phyloP scores from a whole-genome alignment of 2,888 invertebrate species.

The Dorcus hopei region DNA sequence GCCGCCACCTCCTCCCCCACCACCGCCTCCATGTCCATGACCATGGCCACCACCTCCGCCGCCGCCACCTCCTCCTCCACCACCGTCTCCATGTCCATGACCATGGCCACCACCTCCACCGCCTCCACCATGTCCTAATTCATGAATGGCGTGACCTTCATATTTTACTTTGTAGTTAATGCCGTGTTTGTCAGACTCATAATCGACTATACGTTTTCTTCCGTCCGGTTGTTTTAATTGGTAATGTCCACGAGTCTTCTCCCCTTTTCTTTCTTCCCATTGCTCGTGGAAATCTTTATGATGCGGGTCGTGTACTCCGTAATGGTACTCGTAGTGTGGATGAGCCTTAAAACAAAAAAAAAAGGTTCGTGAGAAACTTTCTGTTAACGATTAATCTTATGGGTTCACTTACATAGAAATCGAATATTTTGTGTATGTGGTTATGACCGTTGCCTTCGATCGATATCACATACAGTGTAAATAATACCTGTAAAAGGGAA shows the following conservation, averaged over 20 bases:
- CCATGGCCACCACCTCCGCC: background rate
- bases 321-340: conserved; percentile 43
- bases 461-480: too few species aligned
- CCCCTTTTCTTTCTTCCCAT: conserved; percentile 40
- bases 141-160: conserved; percentile 30
- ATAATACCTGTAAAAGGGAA: too few species aligned
- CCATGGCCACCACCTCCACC: background rate
- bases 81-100: conserved; percentile 4
- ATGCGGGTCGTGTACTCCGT: conserved; percentile 42
- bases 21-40: background rate
- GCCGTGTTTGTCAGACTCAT: conserved; percentile 43
- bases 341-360: conserved; percentile 31
- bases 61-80: background rate
- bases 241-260: conserved; percentile 41
- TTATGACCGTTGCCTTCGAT: too few species aligned
- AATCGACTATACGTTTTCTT: conserved; percentile 42
- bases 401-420: background rate
- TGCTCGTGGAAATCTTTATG: conserved; percentile 44
- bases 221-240: conserved; percentile 43
- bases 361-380: background rate
- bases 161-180: conserved; percentile 41
- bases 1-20: background rate
- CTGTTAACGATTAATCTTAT: too few species aligned
- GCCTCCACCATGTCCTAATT: conserved; percentile 16
- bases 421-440: background rate